These are phyloP conservation scores for Trachythela sp. DNA, from an alignment of 64 coral and sea anemone genomes.

Conservation along the genomic window DNA sequence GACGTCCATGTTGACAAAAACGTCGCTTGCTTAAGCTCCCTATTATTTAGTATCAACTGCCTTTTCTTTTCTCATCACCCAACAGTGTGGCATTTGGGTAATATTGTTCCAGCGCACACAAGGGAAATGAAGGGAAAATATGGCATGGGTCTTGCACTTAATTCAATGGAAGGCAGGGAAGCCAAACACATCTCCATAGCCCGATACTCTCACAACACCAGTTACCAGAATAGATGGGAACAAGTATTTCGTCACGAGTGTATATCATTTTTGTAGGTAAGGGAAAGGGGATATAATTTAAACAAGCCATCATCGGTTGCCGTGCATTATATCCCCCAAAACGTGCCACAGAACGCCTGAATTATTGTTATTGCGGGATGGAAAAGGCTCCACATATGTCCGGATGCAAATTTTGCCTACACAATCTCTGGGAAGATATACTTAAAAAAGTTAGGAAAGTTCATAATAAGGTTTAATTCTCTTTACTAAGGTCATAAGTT, in stretches of 20 bases:
- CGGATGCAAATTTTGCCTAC: background rate
- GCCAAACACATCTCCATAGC: too few relatives aligned
- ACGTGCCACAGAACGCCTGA: conserved; percentile 29
- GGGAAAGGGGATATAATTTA: conserved; percentile 36
- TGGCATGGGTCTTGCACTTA: too few relatives aligned
- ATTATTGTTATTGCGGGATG: conserved; percentile 43
- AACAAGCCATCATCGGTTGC: background rate
- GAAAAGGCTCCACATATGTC: background rate
- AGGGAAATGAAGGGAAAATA: too few relatives aligned
- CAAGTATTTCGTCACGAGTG: too few relatives aligned
- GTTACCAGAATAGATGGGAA: too few relatives aligned
- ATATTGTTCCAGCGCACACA: conserved; percentile 21
- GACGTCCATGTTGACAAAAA: too few relatives aligned
- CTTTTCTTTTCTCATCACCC: conserved; percentile 15
- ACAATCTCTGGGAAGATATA: background rate
- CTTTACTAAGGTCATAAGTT: too few relatives aligned
- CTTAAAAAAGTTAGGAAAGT: too few relatives aligned
- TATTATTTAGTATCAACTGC: conserved; percentile 2
- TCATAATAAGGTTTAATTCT: too few relatives aligned
- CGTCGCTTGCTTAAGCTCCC: too few relatives aligned
- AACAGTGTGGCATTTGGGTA: conserved; percentile 5
- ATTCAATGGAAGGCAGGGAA: too few relatives aligned
- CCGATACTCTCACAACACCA: too few relatives aligned
- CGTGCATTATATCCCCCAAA: conserved; percentile 31
- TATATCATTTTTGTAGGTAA: conserved; percentile 27